Evolutionary conservation across 2,113 vertebrate species (phyloP).

Genomic region (Benitochromis conjunctus): DNA sequence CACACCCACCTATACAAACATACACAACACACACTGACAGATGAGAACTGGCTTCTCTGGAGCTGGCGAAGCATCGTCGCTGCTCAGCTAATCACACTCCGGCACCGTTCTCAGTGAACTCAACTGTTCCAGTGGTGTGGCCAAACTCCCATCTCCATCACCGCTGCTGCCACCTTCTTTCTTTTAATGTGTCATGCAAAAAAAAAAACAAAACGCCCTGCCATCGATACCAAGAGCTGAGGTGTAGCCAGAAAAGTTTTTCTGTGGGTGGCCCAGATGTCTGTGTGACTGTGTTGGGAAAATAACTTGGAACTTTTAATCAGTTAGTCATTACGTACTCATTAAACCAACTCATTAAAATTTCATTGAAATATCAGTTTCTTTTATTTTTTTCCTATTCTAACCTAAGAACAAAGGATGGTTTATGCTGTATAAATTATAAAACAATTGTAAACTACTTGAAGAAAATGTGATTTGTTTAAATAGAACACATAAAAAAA

Average conservation of each 20-base stretch:
- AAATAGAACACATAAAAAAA: not conserved
- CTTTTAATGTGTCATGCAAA: not conserved
- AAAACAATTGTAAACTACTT: not conserved
- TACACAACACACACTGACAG: conserved; percentile 26
- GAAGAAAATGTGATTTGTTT: not conserved
- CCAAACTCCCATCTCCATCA: conserved; percentile 59
- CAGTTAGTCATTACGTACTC: not conserved
- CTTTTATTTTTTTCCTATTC: not conserved
- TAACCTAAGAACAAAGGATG: not conserved
- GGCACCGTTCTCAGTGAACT: conserved; percentile 52
- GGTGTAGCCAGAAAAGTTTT: not conserved
- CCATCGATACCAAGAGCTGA: not conserved
- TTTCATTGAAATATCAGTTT: not conserved
- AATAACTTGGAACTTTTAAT: not conserved
- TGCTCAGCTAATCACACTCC: conserved; percentile 61
- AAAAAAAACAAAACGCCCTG: not conserved
- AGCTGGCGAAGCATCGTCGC: conserved; percentile 6
- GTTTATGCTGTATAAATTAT: not conserved
- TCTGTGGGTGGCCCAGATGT: not conserved
- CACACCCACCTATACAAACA: conserved; percentile 3
- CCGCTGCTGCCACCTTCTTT: conserved; percentile 37
- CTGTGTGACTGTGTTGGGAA: not conserved
- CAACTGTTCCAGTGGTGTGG: conserved; percentile 65
- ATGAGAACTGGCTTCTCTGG: conserved; percentile 33
- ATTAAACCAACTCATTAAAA: not conserved